Evolutionary conservation across 2,113 vertebrate species (phyloP).

Genomic region (Mandrillus leucophaeus): DNA sequence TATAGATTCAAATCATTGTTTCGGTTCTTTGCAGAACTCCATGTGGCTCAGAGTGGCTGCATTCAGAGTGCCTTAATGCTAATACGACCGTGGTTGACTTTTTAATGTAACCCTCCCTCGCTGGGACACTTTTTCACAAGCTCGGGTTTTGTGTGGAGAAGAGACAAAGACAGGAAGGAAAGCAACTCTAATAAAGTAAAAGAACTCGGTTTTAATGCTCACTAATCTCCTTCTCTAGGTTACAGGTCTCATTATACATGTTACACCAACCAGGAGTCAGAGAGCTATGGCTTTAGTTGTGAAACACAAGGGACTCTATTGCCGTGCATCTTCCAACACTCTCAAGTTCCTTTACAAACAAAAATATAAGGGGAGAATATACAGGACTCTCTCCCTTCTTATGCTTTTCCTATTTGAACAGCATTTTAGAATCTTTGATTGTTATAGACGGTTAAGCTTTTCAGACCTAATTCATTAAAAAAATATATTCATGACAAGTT

Average conservation of each 20-base stretch:
- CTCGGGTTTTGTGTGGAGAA: conserved; percentile 76
- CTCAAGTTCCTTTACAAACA: conserved; percentile 66
- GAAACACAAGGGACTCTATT: conserved; percentile 63
- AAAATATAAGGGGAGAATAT: conserved; percentile 60
- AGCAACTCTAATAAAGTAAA: conserved; percentile 80
- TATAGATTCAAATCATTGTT: conserved; percentile 81
- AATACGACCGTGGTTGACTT: conserved; percentile 79
- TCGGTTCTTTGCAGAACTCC: conserved; percentile 82
- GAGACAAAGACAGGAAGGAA: conserved; percentile 75
- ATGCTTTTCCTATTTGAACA: conserved; percentile 1
- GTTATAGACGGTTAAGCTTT: conserved; percentile 72
- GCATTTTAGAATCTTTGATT: conserved; percentile 72
- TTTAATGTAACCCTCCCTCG: conserved; percentile 82
- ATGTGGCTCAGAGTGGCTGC: conserved; percentile 73
- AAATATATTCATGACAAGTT: conserved; percentile 73
- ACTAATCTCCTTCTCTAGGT: conserved; percentile 81
- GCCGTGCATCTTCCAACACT: conserved; percentile 57
- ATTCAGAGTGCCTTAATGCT: conserved; percentile 77
- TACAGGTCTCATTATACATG: conserved; percentile 76
- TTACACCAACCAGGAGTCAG: conserved; percentile 58
- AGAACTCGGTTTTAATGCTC: conserved; percentile 74
- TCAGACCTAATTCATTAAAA: conserved; percentile 76
- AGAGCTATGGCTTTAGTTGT: conserved; percentile 63
- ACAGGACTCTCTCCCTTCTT: background rate
- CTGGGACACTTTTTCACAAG: conserved; percentile 81